phyloP scores from a whole-genome alignment of 2,888 invertebrate genomes.

The Melinaea menophilus region DNA sequence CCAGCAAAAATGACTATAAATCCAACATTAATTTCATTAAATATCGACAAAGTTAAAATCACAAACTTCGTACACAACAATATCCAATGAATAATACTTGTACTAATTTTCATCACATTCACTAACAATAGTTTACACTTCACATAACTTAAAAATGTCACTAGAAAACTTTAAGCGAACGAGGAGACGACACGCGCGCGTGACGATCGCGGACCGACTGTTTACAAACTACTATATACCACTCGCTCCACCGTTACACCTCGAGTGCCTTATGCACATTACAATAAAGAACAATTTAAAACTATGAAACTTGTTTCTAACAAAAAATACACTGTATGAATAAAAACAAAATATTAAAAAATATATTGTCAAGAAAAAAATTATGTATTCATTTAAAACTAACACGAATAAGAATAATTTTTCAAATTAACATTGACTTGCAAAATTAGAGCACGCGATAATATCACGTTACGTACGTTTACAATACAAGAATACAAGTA shows the following conservation, averaged over 20 bases:
- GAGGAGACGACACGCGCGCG: constrained; percentile 49
- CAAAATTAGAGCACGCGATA: constrained; percentile 48
- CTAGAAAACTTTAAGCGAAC: constrained; percentile 9
- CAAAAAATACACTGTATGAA: constrained; percentile 1
- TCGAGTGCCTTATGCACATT: constrained; percentile 17
- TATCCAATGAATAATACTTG: constrained; percentile 38
- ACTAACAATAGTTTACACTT: constrained; percentile 30
- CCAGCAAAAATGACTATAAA: constrained; percentile 12
- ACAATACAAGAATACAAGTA: no score
- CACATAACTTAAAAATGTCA: constrained; percentile 35
- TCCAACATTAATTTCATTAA: constrained; percentile 6
- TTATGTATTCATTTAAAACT: constrained; percentile 2
- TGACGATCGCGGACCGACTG: constrained; percentile 55
- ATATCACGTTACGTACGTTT: constrained; percentile 26
- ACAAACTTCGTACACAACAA: constrained; percentile 24
- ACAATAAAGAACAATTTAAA: neutral
- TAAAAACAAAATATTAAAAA: neutral
- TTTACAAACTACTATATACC: constrained; percentile 35
- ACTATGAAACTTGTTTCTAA: neutral
- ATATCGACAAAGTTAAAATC: neutral
- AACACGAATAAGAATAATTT: neutral
- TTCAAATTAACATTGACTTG: constrained; percentile 38
- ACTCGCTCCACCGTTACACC: constrained; percentile 15
- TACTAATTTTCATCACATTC: constrained; percentile 20
- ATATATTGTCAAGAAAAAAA: no score